Conservation (phyloP, 2,888 invertebrate genomes). For the Lithophane ornitopus region DNA sequence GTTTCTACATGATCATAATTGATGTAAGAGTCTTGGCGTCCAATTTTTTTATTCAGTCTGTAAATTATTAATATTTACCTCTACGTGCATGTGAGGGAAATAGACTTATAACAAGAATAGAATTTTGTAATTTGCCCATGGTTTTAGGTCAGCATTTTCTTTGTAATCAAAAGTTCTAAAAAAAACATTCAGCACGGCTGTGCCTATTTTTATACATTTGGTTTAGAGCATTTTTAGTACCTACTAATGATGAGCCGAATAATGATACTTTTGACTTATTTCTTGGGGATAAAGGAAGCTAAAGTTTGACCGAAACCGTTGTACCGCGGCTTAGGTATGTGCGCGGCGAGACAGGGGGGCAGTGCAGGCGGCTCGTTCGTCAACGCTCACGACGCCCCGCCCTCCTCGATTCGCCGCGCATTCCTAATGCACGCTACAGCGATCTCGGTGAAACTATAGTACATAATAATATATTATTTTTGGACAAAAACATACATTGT, state of each 20-base stretch:
- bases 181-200: not conserved
- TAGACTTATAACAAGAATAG: not conserved
- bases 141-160: not conserved
- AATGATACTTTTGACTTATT: not conserved
- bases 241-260: not conserved
- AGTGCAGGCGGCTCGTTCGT: no score
- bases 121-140: not conserved
- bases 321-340: no score
- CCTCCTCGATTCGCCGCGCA: no score
- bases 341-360: no score
- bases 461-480: not conserved
- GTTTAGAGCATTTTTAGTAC: not conserved
- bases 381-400: no score
- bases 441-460: no score
- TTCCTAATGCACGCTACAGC: no score
- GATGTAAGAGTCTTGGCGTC: conserved; percentile 55
- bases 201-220: not conserved
- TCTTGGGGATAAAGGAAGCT: not conserved
- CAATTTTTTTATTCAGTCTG: conserved; percentile 55
- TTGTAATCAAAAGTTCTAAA: not conserved
- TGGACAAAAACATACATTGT: not conserved
- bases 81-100: not conserved
- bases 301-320: no score
- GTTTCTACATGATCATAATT: conserved; percentile 32
- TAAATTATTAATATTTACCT: conserved; percentile 34